Evolutionary conservation across 2,888 invertebrate genomes (phyloP).

Genomic region (Amblyteles armatorius): DNA sequence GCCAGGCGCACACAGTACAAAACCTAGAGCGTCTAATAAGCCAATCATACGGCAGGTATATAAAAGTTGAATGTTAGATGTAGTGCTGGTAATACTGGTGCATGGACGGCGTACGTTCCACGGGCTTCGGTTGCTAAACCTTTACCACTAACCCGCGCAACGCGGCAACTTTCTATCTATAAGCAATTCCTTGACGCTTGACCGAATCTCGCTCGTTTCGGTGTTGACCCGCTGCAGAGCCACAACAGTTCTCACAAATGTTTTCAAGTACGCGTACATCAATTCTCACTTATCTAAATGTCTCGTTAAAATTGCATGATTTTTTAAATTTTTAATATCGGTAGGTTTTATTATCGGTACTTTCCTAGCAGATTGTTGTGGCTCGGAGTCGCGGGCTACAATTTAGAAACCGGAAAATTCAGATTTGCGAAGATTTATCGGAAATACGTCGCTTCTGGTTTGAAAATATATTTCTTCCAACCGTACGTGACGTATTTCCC

Average conservation of each 20-base stretch:
- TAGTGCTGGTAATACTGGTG: neutral
- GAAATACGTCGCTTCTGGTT: too few relatives aligned
- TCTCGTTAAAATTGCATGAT: neutral
- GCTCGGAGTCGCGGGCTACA: too few relatives aligned
- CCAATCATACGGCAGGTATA: constrained; percentile 10
- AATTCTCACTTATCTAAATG: neutral
- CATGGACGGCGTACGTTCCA: constrained; percentile 1
- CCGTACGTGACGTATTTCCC: too few relatives aligned
- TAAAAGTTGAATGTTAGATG: constrained; percentile 14
- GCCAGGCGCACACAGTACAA: neutral
- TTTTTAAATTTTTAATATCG: neutral
- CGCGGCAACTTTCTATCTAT: constrained; percentile 68
- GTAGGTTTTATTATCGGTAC: too few relatives aligned
- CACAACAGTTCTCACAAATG: neutral
- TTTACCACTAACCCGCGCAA: constrained; percentile 51
- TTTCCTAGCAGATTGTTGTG: too few relatives aligned
- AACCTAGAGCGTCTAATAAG: neutral
- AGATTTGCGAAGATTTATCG: too few relatives aligned
- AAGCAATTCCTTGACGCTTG: constrained; percentile 63
- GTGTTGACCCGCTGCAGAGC: constrained; percentile 23
- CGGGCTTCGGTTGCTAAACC: constrained; percentile 61
- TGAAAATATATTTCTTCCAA: too few relatives aligned
- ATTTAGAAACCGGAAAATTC: too few relatives aligned
- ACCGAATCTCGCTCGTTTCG: constrained; percentile 57
- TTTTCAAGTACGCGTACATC: neutral